Percentiles rank a stretch among this genome's conserved stretches.
Conservation (phyloP, 2,888 invertebrate species). For the Heliconius ismenius region DNA sequence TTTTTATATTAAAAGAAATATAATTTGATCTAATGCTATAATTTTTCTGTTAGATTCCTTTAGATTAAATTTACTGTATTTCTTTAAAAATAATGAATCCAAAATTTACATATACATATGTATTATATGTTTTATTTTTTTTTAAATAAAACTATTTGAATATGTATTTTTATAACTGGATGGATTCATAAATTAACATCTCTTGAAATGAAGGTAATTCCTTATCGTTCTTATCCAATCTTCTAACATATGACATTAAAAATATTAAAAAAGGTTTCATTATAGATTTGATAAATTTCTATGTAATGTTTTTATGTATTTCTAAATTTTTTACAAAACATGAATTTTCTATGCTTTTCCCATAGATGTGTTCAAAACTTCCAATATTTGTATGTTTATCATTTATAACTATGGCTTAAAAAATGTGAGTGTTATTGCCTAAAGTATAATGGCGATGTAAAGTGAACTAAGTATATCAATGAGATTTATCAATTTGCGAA, state of each 20-base stretch:
- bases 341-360: slow-evolving; percentile 1
- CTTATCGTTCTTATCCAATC: not conserved
- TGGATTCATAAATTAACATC: not conserved
- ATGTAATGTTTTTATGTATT: not conserved
- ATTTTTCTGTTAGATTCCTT: not conserved
- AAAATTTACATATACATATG: not conserved
- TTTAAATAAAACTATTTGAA: not conserved
- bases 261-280: not conserved
- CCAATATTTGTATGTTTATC: slow-evolving; percentile 4
- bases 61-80: not conserved
- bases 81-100: not conserved
- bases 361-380: slow-evolving; percentile 19
- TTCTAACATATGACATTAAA: slow-evolving; percentile 4
- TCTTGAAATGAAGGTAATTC: not conserved
- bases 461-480: not conserved
- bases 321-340: not conserved
- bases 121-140: too few species aligned
- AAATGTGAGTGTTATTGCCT: not conserved
- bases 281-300: not conserved
- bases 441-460: not conserved
- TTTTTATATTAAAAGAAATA: not conserved
- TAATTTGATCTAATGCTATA: not conserved
- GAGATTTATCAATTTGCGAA: not conserved
- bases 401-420: not conserved
- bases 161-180: not conserved